Base-by-base conservation (phyloP, 1,140 invertebrate genomes). In the Zaprionus gabonicus region DNA sequence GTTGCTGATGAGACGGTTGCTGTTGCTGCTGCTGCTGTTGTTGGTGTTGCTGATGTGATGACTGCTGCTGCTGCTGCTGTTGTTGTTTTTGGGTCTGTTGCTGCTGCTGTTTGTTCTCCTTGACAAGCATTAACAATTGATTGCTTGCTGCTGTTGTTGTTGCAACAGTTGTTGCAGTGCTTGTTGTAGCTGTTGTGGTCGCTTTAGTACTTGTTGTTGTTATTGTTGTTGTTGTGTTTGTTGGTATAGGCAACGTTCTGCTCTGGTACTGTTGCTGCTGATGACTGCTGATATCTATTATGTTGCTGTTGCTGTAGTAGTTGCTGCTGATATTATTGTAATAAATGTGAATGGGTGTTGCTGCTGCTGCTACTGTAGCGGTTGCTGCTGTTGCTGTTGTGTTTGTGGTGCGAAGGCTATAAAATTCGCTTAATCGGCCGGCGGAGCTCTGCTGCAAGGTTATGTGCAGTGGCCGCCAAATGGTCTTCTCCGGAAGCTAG, bases 401-500 rank as follows among this genome's bases (percentile, higher is more conserved):
- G 31, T 58, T 55, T 36, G 49, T 36, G 44, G 60, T 62, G 60
- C 62, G 74, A 57, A 87, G 64, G 83, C 76, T 86, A 70, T 82
- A 87, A 68, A 80, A 82, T 55, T 86, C 83, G 80, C 73, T 77
- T 27, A 67, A 41, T 71, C 70, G 71, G 53, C 73, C 53, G 46
- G 68, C 76, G 66, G 41, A 46, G 41, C 44, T 49, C 15, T 59
- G 46, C 66, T 80, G 78, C 60, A 80, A 28, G 20, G 70, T 58
- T 46, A 88, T 68, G 62, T 88, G 84, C 84, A 88, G 69, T 25
- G 84, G 85, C 78, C 80, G 85, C 86, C 81, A 91, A 74, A 82
- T 82, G 60, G 82, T 74, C 66, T 80, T 82, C 80, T 91, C 82
- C 87, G 81, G 70, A 90, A 90, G 81, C 94, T 94, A 95, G 87